Base-by-base conservation (phyloP, 2,888 invertebrate species). In the Chrysolina haemoptera region DNA sequence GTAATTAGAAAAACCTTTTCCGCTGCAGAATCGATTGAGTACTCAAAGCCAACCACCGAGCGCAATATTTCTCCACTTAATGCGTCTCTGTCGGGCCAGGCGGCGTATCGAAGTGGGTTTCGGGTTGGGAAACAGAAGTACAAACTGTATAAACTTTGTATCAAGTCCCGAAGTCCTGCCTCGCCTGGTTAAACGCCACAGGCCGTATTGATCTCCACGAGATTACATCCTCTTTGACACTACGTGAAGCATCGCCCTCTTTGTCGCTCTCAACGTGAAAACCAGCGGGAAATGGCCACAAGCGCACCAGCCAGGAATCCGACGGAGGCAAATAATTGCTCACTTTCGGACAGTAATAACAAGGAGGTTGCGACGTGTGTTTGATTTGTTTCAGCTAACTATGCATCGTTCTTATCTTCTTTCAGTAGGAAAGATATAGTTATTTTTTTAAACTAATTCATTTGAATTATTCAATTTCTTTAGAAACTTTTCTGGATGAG, bases 151-250 rank as follows among this genome's bases (percentile, higher is more conserved):
- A 85, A 84, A 85, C 82, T 85, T 85, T 84, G 84, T 84, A 84
- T 85, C 85, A 85, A 86, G 86, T 86, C 85, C 83, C 83, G 76
- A 85, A 85, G 85, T 85, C 84, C 84, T 84, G 84, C 79, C 82
- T 82, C 82, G 84, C 83, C 84, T 85, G 83, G 85, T 85, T 85
- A 85, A 86, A 85, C 85, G 86, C 85, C 86, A 86, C 85, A 87
- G 87, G 86, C 86, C 86, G 86, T 87, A 87, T 87, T 86, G 87
- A 87, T 87, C 87, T 86, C 82, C 82, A 83, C 85, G 83, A 85
- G 85, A 85, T 86, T 85, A 85, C 83, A 82, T 84, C 84, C 82
- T 83, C 84, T 86, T 86, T 86, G 85, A 83, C 85, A 82, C 83
- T 83, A 86, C 86, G 84, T 83, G 80, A 79, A 79, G 43, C 41